Percentiles rank a stretch among this genome's conserved stretches.
phyloP scores from a whole-genome alignment of 1,140 invertebrate species.

The Sarcophaga peregrina region DNA sequence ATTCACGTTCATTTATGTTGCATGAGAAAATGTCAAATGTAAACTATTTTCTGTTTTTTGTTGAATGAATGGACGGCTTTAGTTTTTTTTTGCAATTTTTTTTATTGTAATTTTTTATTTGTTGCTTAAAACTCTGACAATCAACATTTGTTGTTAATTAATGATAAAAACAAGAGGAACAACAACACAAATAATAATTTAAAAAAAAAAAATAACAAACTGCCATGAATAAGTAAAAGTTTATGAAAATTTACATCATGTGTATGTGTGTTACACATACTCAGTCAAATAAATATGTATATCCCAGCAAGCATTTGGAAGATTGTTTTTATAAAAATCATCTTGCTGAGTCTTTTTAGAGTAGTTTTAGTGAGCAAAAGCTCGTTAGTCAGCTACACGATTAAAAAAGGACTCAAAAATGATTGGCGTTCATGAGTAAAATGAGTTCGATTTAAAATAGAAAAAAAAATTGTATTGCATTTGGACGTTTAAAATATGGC shows the following conservation, averaged over 20 bases:
- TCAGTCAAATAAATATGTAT: neutral
- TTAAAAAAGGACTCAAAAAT: too few species aligned
- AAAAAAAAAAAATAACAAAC: neutral
- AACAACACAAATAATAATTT: too few species aligned
- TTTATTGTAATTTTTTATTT: neutral
- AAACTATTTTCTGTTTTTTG: constrained; percentile 16
- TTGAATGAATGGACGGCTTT: too few species aligned
- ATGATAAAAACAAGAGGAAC: neutral
- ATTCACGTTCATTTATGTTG: neutral
- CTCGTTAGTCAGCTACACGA: too few species aligned
- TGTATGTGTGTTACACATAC: too few species aligned
- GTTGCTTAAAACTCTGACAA: neutral
- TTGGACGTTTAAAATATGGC: too few species aligned
- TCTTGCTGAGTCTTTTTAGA: too few species aligned
- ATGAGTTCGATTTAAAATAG: too few species aligned
- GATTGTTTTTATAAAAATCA: too few species aligned
- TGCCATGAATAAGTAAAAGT: constrained; percentile 13
- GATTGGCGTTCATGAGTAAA: too few species aligned
- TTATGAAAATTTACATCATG: neutral
- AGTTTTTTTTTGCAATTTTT: neutral
- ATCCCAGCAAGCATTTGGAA: neutral
- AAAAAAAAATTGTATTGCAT: too few species aligned
- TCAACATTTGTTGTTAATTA: constrained; percentile 21
- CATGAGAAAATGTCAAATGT: neutral
- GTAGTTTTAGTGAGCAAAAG: neutral